Evolutionary conservation across 1,140 invertebrate species (phyloP), one percentile per base, ranked within the genome.

Genomic region (Aphelenchoides besseyi): DNA sequence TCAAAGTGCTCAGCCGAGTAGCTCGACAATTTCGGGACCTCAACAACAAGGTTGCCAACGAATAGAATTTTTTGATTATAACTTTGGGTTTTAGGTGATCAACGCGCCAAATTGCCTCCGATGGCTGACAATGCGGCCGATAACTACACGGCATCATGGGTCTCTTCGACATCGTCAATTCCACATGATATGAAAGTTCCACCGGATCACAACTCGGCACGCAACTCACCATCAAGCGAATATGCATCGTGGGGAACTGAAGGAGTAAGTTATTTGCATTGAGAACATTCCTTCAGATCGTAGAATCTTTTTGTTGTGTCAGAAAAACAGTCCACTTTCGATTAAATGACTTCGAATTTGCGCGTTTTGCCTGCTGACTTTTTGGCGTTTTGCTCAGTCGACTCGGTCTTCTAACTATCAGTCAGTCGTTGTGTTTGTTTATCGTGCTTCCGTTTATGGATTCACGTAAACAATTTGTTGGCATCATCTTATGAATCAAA

Each of bases 41-140:
- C 41, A 48, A 23, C 41, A 48, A 23, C 41, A 48, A 23, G 41
- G 41, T 48, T 48, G 41, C 23, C 41, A 12, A 48, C 41, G 12
- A 12, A 23, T 23, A 12, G 41, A 48, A 48, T 23, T n/a, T n/a
- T n/a, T n/a, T n/a, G 41, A 48, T 48, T 23, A 48, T 12, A 48
- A 48, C 12, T 23, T 48, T 23, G 41, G 12, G 41, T 48, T 23
- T 48, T 48, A n/a, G 41, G 12, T 8, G 55, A 59, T 59, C 55
- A 59, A 18, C 55, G 55, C 55, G 16, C 5, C 55, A 5, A 18
- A 8, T 33, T 59, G 18, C 5, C 78, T 91, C 97, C 63, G 23
- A 2, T 66, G 63, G 30, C 36, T 8, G 70, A 72, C 71, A 72
- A 72, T 29, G 9, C 23, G n/a, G 23, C 37, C 12, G 70, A 72